These are phyloP conservation scores for Polypedilum pembai DNA, from an alignment of 1,140 invertebrate species.

Conservation along the genomic window DNA sequence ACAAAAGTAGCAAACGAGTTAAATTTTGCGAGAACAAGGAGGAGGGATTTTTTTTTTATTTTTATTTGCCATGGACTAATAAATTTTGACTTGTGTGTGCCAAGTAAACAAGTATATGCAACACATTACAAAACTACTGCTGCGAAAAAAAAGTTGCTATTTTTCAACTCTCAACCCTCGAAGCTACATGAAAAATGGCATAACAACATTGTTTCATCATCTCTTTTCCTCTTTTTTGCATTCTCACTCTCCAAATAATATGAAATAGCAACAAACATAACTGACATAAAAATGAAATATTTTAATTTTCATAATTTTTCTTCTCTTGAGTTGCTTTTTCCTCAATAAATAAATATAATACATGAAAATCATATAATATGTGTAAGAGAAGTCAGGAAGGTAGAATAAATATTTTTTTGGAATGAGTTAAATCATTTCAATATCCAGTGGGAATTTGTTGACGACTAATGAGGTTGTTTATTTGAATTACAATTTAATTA, in stretches of 20 bases:
- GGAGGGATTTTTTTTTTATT: neutral
- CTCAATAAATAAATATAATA: neutral
- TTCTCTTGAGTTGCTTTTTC: neutral
- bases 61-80: slow-evolving; percentile 4
- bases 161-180: too few relatives aligned
- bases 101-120: slow-evolving; percentile 17
- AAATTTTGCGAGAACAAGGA: neutral
- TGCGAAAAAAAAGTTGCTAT: neutral
- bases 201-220: slow-evolving; percentile 18
- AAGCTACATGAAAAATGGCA: neutral
- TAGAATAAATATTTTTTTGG: too few relatives aligned
- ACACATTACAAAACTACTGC: neutral
- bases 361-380: neutral
- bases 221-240: neutral
- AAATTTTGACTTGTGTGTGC: slow-evolving; percentile 12
- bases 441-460: too few relatives aligned
- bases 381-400: too few relatives aligned
- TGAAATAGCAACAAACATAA: neutral
- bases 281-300: slow-evolving; percentile 19
- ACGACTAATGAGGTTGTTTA: too few relatives aligned
- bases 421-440: too few relatives aligned
- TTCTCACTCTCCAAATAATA: neutral
- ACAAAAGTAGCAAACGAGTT: neutral
- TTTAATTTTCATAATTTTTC: slow-evolving; percentile 1
- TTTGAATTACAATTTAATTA: too few relatives aligned